Evolutionary conservation across 2,113 vertebrate species (phyloP), one percentile per base, ranked within the genome.

Genomic region (Ranitomeya variabilis): DNA sequence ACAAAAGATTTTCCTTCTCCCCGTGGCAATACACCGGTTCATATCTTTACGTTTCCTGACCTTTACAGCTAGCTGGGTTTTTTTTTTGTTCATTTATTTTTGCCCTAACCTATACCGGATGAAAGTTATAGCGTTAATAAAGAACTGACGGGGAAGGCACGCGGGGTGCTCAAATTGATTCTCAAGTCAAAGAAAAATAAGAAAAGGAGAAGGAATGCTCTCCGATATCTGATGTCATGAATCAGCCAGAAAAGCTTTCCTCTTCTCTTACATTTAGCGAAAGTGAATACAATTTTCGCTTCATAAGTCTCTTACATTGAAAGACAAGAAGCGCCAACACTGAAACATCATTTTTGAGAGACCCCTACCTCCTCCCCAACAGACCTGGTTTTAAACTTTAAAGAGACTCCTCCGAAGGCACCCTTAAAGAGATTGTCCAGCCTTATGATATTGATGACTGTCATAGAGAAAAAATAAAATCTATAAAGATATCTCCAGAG

Each of bases 21-120:
- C 76, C 31, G 64, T 66, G 76, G 64, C 19, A 21, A 26, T 78
- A 78, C 73, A 78, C 23, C 51, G 57, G 73, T 78, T 77, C 73
- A 64, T 74, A 57, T 86, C 59, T 11, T 37, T 45, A 21, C 26
- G 37, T 54, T 71, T 51, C n/a, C 21, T 69, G 86, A 87, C 86
- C 77, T 87, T 87, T 80, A 80, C 51, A 21, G 62, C 62, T 80
- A 14, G 78, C 59, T 31, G 23, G 26, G 26, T 1, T 2, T 15
- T 66, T 80, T 87, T 87, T 79, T 87, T 60, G 23, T 79, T 67
- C 60, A 12, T 67, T 31, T 80, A 80, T 87, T 80, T 84, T 80
- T 21, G 18, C 77, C 54, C 66, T 80, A 59, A 80, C 59, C 86
- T 52, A 55, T 54, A 64, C 37, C 18, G 19, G 60, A 80, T 80